Base-by-base conservation (phyloP, 1,140 invertebrate species). In the Drosophila pruinosa region DNA sequence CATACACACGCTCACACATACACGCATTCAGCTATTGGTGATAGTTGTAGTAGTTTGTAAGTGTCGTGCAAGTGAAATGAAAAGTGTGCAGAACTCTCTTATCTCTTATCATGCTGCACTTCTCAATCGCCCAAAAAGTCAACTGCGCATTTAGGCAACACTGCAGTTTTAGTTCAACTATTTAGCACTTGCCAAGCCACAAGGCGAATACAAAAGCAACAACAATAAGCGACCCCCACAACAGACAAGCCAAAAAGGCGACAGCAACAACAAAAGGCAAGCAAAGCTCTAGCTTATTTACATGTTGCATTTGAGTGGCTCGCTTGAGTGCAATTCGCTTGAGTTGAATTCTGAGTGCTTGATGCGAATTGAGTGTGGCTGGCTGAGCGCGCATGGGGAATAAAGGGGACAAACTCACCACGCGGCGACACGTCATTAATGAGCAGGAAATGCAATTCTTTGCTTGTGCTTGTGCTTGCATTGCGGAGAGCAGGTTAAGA, bases 401-500 rank as follows among this genome's bases (percentile, higher is more conserved):
- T 43, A 39, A 17, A 4, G 34, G 45, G 45, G 19, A 17, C 24
- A 19, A 81, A 78, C 47, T 64, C 81, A 85, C 81, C 81, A 85
- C 77, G 68, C 70, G 63, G 53, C 41, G 39, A 38, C 22, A 24
- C 56, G 54, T 72, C 39, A 28, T 62, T 73, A 78, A 78, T 82
- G 79, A 82, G 79, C 79, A 82, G 79, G 79, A 82, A 82, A 82
- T 82, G 79, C 79, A 82, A 63, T 81, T 81, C 68, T 71, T n/a
- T n/a, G n/a, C n/a, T n/a, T 69, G 57, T 62, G 28, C 17, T 14
- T 8, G n/a, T 31, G 41, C 28, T 14, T 31, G 43, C n/a, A n/a
- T n/a, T 45, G 61, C 34, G 19, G 68, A 71, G 61, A 64, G 68
- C 61, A 38, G 61, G 43, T 48, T 56, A 57, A 64, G 58, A 64